Percentiles rank a stretch among this genome's conserved stretches.
These are phyloP conservation scores for Oscheius sp. DNA, from an alignment of 2,888 invertebrate species.

Conservation along the genomic window DNA sequence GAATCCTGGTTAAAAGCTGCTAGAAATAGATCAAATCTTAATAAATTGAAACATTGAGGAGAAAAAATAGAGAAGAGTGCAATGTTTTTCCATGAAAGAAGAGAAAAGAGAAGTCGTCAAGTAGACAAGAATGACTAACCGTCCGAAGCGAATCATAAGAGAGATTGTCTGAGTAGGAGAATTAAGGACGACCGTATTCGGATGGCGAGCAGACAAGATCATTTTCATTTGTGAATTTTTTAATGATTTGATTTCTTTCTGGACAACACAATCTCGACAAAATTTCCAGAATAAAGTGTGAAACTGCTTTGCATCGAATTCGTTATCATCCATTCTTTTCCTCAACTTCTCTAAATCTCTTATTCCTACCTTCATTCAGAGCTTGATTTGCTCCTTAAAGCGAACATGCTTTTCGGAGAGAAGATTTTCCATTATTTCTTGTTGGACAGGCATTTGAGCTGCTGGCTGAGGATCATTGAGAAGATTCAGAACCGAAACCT, in stretches of 20 bases:
- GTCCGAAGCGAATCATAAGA: constrained; percentile 65
- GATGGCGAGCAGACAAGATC: constrained; percentile 59
- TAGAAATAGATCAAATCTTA: no score
- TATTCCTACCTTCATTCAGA: constrained; percentile 43
- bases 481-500: no score
- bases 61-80: constrained; percentile 39
- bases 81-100: constrained; percentile 46
- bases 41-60: constrained; percentile 42
- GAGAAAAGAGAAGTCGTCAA: constrained; percentile 44
- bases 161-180: constrained; percentile 68
- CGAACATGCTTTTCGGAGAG: constrained; percentile 86
- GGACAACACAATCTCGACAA: constrained; percentile 93
- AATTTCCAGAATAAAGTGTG: constrained; percentile 84
- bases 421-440: constrained; percentile 73
- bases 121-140: constrained; percentile 41
- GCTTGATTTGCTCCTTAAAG: constrained; percentile 83
- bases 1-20: no score
- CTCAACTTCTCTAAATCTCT: constrained; percentile 33
- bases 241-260: constrained; percentile 86
- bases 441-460: no score
- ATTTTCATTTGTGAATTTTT: constrained; percentile 79
- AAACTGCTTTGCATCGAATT: constrained; percentile 42
- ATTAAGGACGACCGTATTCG: constrained; percentile 63
- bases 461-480: no score
- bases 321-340: constrained; percentile 34